Conservation (phyloP, 92 coral and sea anemone species). For the Galaxea fascicularis region DNA sequence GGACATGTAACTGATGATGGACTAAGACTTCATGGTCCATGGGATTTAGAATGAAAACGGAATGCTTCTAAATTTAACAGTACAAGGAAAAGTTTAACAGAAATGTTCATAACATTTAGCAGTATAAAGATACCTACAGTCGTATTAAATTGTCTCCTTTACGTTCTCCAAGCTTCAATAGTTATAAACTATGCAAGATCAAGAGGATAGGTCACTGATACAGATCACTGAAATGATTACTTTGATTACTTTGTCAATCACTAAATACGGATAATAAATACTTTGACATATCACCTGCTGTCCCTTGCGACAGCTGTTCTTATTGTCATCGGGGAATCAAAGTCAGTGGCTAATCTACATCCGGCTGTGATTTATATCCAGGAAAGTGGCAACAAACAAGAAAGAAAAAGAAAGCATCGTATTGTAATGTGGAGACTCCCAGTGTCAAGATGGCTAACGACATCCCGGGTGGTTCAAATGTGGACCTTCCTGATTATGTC, state of each 20-base stretch:
- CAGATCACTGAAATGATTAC: conserved; percentile 10
- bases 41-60: not conserved
- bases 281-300: conserved; percentile 37
- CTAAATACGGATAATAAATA: conserved; percentile 2
- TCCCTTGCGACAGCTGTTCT: not conserved
- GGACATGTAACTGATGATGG: not conserved
- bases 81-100: not conserved
- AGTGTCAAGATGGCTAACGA: too few relatives aligned
- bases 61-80: not conserved
- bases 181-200: conserved; percentile 20
- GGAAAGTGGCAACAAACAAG: too few relatives aligned
- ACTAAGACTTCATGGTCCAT: not conserved
- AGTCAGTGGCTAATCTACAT: too few relatives aligned
- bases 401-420: too few relatives aligned
- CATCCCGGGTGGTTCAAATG: too few relatives aligned
- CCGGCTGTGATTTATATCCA: too few relatives aligned
- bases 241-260: not conserved
- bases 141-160: not conserved
- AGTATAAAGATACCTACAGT: not conserved
- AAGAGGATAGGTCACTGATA: conserved; percentile 5
- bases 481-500: too few relatives aligned
- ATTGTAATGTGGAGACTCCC: too few relatives aligned
- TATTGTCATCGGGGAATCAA: too few relatives aligned
- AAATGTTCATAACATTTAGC: not conserved
- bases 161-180: not conserved